Conservation (phyloP, 2,113 vertebrate genomes). For the Pseudorasbora parva region DNA sequence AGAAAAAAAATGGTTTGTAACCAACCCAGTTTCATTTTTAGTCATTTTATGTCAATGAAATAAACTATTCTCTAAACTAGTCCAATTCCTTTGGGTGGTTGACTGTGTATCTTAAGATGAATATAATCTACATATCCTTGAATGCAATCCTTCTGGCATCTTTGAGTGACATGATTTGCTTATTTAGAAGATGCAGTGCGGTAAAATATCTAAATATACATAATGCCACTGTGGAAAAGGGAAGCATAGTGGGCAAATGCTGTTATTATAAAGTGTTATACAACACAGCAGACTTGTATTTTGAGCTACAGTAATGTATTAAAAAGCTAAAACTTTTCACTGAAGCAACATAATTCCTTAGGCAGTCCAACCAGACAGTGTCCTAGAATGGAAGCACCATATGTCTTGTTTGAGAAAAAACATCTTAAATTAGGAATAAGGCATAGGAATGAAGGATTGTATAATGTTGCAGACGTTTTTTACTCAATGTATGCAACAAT, state of each 20-base stretch:
- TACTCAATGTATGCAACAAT: too few relatives aligned
- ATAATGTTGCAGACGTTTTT: background rate
- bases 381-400: background rate
- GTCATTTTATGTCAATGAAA: background rate
- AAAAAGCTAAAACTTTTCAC: background rate
- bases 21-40: background rate
- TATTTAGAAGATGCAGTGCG: background rate
- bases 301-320: background rate
- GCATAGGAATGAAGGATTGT: background rate
- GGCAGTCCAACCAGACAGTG: background rate
- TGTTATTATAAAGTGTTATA: background rate
- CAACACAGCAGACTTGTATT: background rate
- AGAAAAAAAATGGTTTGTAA: background rate
- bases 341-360: background rate
- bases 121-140: background rate
- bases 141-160: background rate
- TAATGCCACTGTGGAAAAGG: background rate
- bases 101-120: background rate
- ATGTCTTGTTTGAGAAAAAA: background rate
- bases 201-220: background rate
- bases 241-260: background rate
- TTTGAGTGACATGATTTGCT: background rate
- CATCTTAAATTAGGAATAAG: background rate
- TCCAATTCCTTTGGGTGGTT: background rate
- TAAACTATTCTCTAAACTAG: slow-evolving; percentile 16